These are phyloP conservation scores for Scalopus aquaticus DNA, from an alignment of 2,113 vertebrate species.

Conservation along the genomic window DNA sequence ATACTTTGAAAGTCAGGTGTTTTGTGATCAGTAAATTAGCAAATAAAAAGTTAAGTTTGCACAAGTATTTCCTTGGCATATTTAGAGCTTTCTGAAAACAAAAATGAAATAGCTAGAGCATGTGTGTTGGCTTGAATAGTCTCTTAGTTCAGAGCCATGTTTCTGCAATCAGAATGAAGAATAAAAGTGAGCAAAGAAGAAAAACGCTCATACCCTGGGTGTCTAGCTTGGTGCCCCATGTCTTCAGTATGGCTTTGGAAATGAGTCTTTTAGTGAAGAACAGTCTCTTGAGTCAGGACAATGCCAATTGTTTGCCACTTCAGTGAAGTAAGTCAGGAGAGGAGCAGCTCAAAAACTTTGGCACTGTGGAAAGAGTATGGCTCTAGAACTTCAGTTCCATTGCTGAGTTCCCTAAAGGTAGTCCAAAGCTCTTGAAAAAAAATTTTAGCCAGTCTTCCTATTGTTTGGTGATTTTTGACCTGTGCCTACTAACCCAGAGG, in stretches of 20 bases:
- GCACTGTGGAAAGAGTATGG: constrained; percentile 60
- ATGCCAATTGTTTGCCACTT: constrained; percentile 40
- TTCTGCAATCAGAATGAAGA: constrained; percentile 50
- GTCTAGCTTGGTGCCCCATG: constrained; percentile 10
- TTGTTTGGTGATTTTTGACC: constrained; percentile 27
- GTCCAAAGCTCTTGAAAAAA: neutral
- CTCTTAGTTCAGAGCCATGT: constrained; percentile 31
- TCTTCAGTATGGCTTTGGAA: constrained; percentile 60
- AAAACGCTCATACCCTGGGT: neutral
- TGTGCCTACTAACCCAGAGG: constrained; percentile 3
- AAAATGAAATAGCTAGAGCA: neutral
- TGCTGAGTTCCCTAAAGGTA: constrained; percentile 22
- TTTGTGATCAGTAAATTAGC: constrained; percentile 8
- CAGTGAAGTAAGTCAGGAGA: neutral
- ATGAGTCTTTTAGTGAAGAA: neutral
- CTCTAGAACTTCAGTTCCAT: constrained; percentile 46
- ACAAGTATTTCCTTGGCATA: constrained; percentile 55
- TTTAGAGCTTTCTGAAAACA: constrained; percentile 50
- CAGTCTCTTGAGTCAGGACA: neutral
- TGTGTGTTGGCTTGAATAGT: neutral
- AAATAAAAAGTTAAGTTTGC: constrained; percentile 37
- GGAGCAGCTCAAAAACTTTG: constrained; percentile 55
- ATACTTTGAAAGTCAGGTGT: constrained; percentile 27
- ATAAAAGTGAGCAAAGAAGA: neutral
- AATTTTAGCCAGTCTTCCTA: constrained; percentile 38